These are phyloP conservation scores for Poecile montanus DNA, from an alignment of 2,797 vertebrate genomes.

Conservation along the genomic window DNA sequence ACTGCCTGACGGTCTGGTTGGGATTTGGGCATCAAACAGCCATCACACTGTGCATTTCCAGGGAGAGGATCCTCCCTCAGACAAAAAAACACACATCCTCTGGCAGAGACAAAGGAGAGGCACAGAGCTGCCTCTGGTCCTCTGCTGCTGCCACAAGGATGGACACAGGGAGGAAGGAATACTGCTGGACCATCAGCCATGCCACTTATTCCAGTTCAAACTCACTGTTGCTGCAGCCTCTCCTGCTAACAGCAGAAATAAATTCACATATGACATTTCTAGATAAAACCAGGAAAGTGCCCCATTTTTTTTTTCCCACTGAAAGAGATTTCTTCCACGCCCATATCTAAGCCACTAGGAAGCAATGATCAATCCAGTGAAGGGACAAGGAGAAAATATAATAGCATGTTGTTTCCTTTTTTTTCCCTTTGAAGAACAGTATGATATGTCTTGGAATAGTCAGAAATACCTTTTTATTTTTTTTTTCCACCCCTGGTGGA, in stretches of 20 bases:
- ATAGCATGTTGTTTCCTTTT: not conserved
- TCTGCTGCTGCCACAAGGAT: not conserved
- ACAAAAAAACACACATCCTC: not conserved
- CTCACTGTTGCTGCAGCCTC: not conserved
- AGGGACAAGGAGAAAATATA: not conserved
- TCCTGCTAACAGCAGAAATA: not conserved
- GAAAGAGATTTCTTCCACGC: not conserved
- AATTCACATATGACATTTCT: not conserved
- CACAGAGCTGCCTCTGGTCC: not conserved
- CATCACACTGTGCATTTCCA: not conserved
- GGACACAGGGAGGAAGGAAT: not conserved
- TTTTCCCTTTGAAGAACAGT: not conserved
- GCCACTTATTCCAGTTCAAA: not conserved
- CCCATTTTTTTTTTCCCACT: not conserved
- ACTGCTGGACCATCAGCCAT: not conserved
- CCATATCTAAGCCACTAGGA: not conserved
- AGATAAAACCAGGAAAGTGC: not conserved
- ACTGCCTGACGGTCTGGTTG: not conserved
- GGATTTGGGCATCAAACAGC: not conserved
- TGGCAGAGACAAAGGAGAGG: not conserved
- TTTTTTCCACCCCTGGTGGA: not conserved
- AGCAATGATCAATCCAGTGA: not conserved
- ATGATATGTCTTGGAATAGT: not conserved
- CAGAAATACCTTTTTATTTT: not conserved
- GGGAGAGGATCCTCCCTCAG: not conserved